Evolutionary conservation across 2,888 invertebrate genomes (phyloP), one percentile per base, ranked within the genome.

Genomic region (Epistrophe grossulariae): DNA sequence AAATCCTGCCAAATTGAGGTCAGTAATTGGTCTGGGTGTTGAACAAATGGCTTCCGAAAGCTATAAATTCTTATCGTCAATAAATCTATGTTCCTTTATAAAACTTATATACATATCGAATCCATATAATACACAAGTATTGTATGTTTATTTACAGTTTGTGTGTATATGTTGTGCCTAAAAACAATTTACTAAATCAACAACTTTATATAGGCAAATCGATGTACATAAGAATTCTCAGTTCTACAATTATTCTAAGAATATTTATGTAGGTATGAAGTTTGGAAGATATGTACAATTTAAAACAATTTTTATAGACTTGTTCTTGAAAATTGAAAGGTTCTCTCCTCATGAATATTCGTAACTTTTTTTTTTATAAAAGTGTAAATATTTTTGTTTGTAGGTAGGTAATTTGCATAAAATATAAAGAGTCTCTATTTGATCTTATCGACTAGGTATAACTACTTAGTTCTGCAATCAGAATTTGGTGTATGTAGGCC

Each of bases 141-240:
- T n/a, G 0, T 52, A 52, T 19, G 11, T 11, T 35, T 9, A 35
- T 24, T 24, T 17, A 31, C 35, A 59, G 17, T 80, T 60, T 64
- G 72, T 81, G 50, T 55, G 62, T 6, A 5, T 6, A 5, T 6
- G n/a, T 64, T 81, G 55, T 60, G 71, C 55, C 68, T 48, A 19
- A 74, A 85, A 85, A 85, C 85, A 85, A 85, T 85, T 85, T 85
- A 70, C 73, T 66, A 50, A 81, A 81, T 85, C 85, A 78, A 78
- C 78, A 78, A 70, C 62, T 77, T 68, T 60, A 68, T 60, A 68
- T 35, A 50, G 8, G 19, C 17, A 15, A 38, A 68, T 68, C 50
- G 17, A 45, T 62, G 24, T 24, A 2, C 3, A 24, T 15, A 19
- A 7, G 60, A 28, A 59, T n/a, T n/a, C 17, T 59, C 9, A 59